Percentiles rank a stretch among this genome's conserved stretches.
Evolutionary conservation across 2,888 invertebrate genomes (phyloP).

Genomic region (Argyresthia goedartella): DNA sequence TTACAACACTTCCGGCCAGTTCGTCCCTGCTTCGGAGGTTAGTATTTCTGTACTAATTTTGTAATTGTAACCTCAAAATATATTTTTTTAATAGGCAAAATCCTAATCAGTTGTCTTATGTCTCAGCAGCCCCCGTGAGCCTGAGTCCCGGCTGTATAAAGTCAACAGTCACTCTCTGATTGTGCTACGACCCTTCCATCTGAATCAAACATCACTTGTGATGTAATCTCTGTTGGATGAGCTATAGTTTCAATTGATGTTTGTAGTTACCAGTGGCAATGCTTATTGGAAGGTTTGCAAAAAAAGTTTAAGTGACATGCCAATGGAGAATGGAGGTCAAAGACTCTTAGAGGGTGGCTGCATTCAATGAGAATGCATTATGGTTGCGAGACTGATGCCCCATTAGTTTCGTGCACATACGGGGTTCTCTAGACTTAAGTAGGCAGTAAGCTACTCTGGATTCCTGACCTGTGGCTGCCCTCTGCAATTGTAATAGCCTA

Average conservation of each 20-base stretch:
- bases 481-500: slow-evolving; percentile 37
- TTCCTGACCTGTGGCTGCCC: slow-evolving; percentile 43
- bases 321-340: slow-evolving; percentile 24
- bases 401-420: slow-evolving; percentile 41
- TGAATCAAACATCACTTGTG: slow-evolving; percentile 27
- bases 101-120: too few species aligned
- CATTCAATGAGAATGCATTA: slow-evolving; percentile 52
- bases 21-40: slow-evolving; percentile 37
- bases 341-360: slow-evolving; percentile 45
- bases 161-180: slow-evolving; percentile 47
- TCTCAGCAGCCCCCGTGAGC: slow-evolving; percentile 37
- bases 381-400: slow-evolving; percentile 41
- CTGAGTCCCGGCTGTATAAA: slow-evolving; percentile 41
- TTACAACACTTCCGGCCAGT: slow-evolving; percentile 38
- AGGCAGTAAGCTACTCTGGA: slow-evolving; percentile 44
- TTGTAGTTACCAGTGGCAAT: slow-evolving; percentile 28
- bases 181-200: slow-evolving; percentile 29
- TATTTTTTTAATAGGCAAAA: too few species aligned
- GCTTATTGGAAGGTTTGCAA: slow-evolving; percentile 7
- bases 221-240: slow-evolving; percentile 10
- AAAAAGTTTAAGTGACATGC: slow-evolving; percentile 12
- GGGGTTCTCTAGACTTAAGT: slow-evolving; percentile 59
- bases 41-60: slow-evolving; percentile 4
- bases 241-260: slow-evolving; percentile 26
- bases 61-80: not conserved